Evolutionary conservation across 2,888 invertebrate species (phyloP), one percentile per base, ranked within the genome.

Genomic region (Diarsia mendica): DNA sequence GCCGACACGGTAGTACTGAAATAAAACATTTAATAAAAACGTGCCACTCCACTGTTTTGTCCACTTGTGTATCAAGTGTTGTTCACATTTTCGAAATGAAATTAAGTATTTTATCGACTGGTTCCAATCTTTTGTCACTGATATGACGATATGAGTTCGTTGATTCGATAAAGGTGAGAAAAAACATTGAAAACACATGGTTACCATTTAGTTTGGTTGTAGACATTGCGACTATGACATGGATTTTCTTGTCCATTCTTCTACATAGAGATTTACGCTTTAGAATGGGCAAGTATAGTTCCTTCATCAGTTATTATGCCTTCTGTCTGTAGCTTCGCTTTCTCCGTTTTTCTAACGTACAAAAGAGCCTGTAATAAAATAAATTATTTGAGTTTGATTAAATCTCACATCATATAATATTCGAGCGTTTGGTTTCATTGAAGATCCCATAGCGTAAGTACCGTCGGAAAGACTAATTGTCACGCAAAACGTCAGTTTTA

Each of bases 11-110:
- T 39, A n/a, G 51, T 51, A 60, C 53, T 69, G 72, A 67, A 80
- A 79, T 89, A 91, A 91, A 86, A 83, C 71, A 87, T 92, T 93
- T 92, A 92, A 93, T 93, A 92, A 93, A 60, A 93, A 93, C 89
- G 88, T 87, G 86, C 87, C 88, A 87, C 88, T 88, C 89, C 89
- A 88, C 86, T 87, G 88, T 89, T 91, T 89, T 89, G 68, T 87
- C 90, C 82, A 76, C 79, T 79, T 72, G 66, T 75, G 90, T 91
- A 91, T 91, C 84, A 87, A 94, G 93, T 87, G 90, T 88, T 88
- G 89, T 91, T 89, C 90, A 89, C 88, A 87, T 89, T 89, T 87
- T 87, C 83, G 84, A 86, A 86, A 86, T 90, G 85, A 87, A 89
- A 79, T 67, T 66, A 68, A 33, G 67, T 58, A 65, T 80, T 78